A percentile compares a stretch with the other conserved stretches of the same genome.
These are phyloP conservation scores for Xenopus laevis DNA, from an alignment of 2,113 vertebrate genomes.

Conservation along the genomic window DNA sequence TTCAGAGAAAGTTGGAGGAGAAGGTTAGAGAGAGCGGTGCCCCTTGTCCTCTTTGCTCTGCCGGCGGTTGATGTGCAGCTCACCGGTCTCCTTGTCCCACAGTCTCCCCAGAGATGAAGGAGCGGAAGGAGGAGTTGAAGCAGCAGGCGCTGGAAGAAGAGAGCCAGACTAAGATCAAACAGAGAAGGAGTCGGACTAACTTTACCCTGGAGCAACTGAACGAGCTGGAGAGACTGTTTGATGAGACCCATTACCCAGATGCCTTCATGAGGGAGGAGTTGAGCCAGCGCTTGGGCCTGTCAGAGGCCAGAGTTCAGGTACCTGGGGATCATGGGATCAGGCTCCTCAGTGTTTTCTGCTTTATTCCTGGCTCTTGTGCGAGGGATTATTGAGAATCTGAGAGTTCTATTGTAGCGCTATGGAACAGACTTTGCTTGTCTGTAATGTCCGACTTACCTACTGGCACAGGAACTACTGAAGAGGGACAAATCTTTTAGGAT, in stretches of 20 bases:
- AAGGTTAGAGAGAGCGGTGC: background rate
- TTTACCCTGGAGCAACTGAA: constrained; percentile 98
- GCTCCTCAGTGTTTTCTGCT: no score
- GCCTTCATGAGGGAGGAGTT: constrained; percentile 98
- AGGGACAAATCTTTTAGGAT: no score
- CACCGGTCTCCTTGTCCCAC: background rate
- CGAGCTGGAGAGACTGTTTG: constrained; percentile 94
- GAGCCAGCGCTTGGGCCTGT: constrained; percentile 92
- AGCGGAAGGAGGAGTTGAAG: constrained; percentile 92
- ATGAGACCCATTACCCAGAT: constrained; percentile 97
- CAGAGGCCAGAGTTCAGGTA: constrained; percentile 95
- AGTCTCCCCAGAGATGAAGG: constrained; percentile 91
- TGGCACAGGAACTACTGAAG: no score
- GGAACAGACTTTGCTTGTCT: no score
- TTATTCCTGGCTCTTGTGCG: no score
- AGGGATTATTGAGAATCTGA: no score
- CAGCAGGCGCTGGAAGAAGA: constrained; percentile 82
- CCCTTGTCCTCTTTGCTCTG: background rate
- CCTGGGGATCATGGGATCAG: no score
- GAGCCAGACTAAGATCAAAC: constrained; percentile 96
- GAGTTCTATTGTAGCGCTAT: no score
- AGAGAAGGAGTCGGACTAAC: constrained; percentile 97
- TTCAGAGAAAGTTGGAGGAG: background rate
- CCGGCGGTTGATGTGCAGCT: background rate
- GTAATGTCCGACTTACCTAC: constrained; percentile 44